Conservation (phyloP, 2,113 vertebrate species). For the Paramisgurnus dabryanus region DNA sequence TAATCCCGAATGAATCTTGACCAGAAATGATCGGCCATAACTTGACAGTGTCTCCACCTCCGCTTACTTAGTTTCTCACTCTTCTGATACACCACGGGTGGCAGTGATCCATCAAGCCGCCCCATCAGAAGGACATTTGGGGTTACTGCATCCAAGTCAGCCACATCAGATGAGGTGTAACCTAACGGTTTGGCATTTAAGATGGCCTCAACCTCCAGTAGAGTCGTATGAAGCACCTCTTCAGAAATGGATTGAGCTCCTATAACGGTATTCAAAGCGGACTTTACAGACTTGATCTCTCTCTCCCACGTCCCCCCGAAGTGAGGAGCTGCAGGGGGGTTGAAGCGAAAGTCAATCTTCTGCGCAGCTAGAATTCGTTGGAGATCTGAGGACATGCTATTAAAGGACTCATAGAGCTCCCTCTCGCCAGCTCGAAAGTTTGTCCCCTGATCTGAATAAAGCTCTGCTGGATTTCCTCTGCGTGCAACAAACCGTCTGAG, state of each 20-base stretch:
- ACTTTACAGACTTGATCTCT: background rate
- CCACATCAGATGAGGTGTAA: too few relatives aligned
- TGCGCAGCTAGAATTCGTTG: background rate
- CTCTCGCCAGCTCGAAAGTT: background rate
- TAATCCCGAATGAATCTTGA: too few relatives aligned
- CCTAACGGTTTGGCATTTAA: too few relatives aligned
- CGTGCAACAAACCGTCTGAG: background rate
- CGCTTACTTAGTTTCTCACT: background rate
- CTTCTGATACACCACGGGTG: background rate
- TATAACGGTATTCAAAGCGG: background rate
- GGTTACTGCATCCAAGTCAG: too few relatives aligned
- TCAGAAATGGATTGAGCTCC: too few relatives aligned
- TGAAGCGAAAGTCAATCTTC: background rate
- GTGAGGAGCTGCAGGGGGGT: background rate
- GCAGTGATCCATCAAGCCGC: background rate
- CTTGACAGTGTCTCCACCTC: background rate
- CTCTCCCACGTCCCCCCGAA: background rate
- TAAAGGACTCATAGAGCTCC: background rate
- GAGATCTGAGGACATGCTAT: background rate
- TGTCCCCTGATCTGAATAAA: background rate
- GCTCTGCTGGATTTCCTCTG: background rate
- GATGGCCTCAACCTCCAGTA: background rate
- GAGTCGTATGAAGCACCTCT: background rate
- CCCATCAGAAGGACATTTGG: too few relatives aligned
- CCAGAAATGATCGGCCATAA: too few relatives aligned